Evolutionary conservation across 2,888 invertebrate species (phyloP), one percentile per base, ranked within the genome.

Genomic region (Merodon equestris): DNA sequence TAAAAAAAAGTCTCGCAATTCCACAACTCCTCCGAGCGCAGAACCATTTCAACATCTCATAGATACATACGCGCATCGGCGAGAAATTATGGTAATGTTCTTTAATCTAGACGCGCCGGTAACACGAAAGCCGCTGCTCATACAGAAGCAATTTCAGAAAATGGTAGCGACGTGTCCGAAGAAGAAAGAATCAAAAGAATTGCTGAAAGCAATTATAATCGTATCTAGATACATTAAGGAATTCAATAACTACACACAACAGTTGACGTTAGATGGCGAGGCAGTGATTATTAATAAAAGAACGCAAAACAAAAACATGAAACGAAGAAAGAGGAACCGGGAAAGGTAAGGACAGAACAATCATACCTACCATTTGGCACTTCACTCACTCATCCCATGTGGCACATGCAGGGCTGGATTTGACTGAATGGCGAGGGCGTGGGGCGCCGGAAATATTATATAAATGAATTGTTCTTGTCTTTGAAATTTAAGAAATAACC

Each of bases 171-270:
- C 13, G n/a, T 27, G 27, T 27, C 27, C 27, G 27, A 27, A 4
- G 27, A 45, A 57, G 14, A 36, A 48, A 42, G 40, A 48, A 51
- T 15, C 19, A 54, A 54, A 34, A n/a, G 34, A 15, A 17, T 48
- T 38, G 63, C 50, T 64, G 44, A 66, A 73, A 73, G 73, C 73
- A 73, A 73, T 73, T 64, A 73, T 60, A 57, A 73, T 66, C 66
- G 38, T 73, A 73, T 73, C 73, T 66, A 53, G 66, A 73, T 73
- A 73, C 73, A 73, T 73, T 73, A 73, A 58, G 53, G 66, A 66
- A 73, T 73, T 73, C 66, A 73, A 73, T 73, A 58, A 73, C 73
- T 53, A 54, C 42, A 58, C 45, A 53, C 44, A 72, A 58, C 51
- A 57, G 47, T 66, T 66, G 58, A 34, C 58, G 42, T 66, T 66